Evolutionary conservation across 2,113 vertebrate genomes (phyloP).

Genomic region (Elachura formosa): DNA sequence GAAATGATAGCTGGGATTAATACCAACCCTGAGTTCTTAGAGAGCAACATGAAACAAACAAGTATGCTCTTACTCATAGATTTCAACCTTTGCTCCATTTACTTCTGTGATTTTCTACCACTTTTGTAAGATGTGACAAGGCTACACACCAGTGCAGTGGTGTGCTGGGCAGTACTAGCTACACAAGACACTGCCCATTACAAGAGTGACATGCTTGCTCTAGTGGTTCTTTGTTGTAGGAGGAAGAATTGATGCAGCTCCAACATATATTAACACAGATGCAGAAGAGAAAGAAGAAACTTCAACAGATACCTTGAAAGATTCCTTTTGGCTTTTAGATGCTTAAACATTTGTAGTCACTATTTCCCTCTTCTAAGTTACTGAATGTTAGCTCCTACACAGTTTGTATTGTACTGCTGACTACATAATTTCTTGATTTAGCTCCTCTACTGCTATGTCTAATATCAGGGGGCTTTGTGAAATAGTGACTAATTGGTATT

Average conservation of each 20-base stretch:
- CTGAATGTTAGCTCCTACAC: neutral
- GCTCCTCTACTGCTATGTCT: neutral
- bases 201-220: neutral
- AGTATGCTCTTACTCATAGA: neutral
- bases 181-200: neutral
- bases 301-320: neutral
- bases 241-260: neutral
- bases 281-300: neutral
- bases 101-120: neutral
- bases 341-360: neutral
- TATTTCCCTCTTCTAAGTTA: neutral
- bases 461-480: neutral
- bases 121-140: neutral
- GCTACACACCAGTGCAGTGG: neutral
- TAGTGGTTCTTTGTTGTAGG: neutral
- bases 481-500: neutral
- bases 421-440: neutral
- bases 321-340: neutral
- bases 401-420: neutral
- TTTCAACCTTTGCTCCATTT: neutral
- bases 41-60: neutral
- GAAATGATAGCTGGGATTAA: neutral
- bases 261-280: neutral
- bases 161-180: neutral
- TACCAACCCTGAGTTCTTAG: neutral